Evolutionary conservation across 2,113 vertebrate species (phyloP), one percentile per base, ranked within the genome.

Genomic region (Ctenodactylus gundi): DNA sequence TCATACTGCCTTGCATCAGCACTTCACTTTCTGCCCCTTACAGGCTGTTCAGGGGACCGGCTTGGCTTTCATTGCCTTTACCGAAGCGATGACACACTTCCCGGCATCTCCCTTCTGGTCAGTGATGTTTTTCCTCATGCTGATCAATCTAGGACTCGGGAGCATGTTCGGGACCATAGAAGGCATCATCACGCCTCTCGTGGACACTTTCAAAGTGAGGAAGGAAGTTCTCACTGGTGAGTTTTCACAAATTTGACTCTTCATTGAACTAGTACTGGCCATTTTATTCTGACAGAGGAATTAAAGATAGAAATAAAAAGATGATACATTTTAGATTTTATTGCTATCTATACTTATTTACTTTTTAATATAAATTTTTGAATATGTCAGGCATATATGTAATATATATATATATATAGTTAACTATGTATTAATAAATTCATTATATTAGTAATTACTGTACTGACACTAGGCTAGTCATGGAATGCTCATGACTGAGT

Each of bases 91-190:
- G 99, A 99, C 99, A 5, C 99, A 99, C 96, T 99, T 99, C 94
- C 99, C 99, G 7, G 99, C 99, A 18, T 99, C 99, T 34, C 99
- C 99, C 5, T 99, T 99, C 98, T 99, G 99, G 99, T 99, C 99
- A 6, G 99, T 99, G 91, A 99, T 99, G 99, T 99, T 99, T 97
- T 99, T 99, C 97, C 99, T 99, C 91, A 99, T 99, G 99, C 95
- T 99, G 96, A 98, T 99, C 31, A 99, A 99, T 97, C 94, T 99
- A 60, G 99, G 99, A 29, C 99, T 99, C 51, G 99, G 99, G 93
- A 99, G 99, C 97, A 99, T 99, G 99, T 99, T 99, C 94, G 99
- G 99, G 93, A 99, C 99, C 90, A 99, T 99, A 60, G 99, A 99
- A 98, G 99, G 99, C 25, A 99, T 99, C 95, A 99, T 99, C 93